These are phyloP conservation scores for Druon quercuslanigerum DNA, from an alignment of 1,140 invertebrate species.

Conservation along the genomic window DNA sequence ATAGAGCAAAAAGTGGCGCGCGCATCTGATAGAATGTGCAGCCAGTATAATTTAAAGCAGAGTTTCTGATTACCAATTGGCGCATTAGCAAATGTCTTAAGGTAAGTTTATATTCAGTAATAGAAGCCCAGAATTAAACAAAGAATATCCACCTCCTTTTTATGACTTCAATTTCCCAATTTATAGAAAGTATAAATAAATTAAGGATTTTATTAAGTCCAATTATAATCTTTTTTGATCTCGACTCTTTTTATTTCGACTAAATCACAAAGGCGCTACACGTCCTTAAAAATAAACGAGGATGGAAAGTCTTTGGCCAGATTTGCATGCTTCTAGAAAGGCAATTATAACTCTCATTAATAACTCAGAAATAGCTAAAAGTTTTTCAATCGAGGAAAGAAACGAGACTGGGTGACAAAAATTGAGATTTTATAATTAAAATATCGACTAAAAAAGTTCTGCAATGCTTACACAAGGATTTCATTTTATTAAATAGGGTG, in stretches of 20 bases:
- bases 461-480: not conserved
- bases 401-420: not conserved
- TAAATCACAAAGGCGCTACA: not conserved
- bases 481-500: no score
- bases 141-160: no score
- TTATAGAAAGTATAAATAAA: not conserved
- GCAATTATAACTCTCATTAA: conserved; percentile 17
- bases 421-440: not conserved
- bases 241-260: not conserved
- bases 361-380: conserved; percentile 5
- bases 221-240: not conserved
- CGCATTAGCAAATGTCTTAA: no score
- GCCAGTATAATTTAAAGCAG: no score
- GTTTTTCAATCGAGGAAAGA: not conserved
- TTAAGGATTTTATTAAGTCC: no score
- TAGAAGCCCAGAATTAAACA: no score
- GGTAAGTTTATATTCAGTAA: no score
- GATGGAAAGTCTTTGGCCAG: not conserved
- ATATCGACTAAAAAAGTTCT: not conserved
- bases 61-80: no score
- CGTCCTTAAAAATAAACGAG: not conserved
- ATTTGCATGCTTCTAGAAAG: conserved; percentile 21
- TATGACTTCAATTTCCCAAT: not conserved
- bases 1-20: not conserved
- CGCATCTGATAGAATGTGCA: not conserved